A percentile compares a stretch with the other conserved stretches of the same genome.
These are phyloP conservation scores for Pituophis catenifer DNA, from an alignment of 2,113 vertebrate species.

Conservation along the genomic window DNA sequence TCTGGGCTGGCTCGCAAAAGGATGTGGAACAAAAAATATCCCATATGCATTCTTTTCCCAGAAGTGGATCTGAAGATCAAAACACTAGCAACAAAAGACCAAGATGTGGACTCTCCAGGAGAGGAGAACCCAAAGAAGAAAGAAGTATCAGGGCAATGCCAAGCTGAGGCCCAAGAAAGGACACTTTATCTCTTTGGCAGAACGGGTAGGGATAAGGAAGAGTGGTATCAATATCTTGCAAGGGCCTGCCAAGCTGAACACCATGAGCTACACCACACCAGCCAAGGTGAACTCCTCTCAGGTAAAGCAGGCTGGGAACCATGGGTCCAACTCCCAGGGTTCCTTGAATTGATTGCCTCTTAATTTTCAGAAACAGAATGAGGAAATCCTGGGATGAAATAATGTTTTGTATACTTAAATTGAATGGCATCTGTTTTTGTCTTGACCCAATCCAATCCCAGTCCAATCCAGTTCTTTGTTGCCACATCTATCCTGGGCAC, in stretches of 20 bases:
- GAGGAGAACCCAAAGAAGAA: conserved; percentile 31
- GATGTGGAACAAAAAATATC: conserved; percentile 88
- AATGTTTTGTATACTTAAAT: not conserved
- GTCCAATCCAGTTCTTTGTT: not conserved
- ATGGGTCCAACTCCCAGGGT: not conserved
- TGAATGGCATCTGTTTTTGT: not conserved
- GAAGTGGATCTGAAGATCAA: not conserved
- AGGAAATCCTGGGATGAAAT: not conserved
- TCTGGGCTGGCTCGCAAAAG: conserved; percentile 79
- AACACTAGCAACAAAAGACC: conserved; percentile 4
- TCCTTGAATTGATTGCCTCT: not conserved
- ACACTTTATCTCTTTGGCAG: conserved; percentile 82
- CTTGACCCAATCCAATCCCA: not conserved
- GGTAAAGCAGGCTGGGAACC: conserved; percentile 62
- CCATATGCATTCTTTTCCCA: conserved; percentile 80
- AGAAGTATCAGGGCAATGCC: rapidly evolving
- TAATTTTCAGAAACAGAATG: not conserved
- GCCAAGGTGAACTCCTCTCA: conserved; percentile 48
- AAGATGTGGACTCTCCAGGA: conserved; percentile 38
- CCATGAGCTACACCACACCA: conserved; percentile 43
- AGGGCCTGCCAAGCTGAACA: conserved; percentile 58
- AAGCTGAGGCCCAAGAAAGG: conserved; percentile 19
- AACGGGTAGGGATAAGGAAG: conserved; percentile 86
- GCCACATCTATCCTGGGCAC: not conserved
- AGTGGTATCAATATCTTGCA: conserved; percentile 82